These are phyloP conservation scores for Herpetotheres cachinnans DNA, from an alignment of 2,113 vertebrate genomes.

Conservation along the genomic window DNA sequence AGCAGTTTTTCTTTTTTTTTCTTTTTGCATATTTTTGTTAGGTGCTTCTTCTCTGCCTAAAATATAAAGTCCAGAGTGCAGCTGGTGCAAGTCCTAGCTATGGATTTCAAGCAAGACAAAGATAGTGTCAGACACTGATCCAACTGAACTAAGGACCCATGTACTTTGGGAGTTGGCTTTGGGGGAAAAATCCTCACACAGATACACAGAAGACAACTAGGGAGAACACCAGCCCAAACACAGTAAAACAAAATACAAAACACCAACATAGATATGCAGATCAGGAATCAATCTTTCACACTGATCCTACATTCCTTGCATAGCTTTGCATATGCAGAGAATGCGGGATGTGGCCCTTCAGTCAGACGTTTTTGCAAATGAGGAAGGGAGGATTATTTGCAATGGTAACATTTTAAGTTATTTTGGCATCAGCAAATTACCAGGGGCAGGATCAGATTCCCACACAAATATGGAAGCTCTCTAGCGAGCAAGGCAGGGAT, in stretches of 20 bases:
- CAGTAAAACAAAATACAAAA: constrained; percentile 44
- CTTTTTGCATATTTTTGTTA: constrained; percentile 68
- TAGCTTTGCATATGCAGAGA: constrained; percentile 31
- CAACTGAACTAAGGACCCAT: constrained; percentile 55
- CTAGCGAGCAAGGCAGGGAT: constrained; percentile 49
- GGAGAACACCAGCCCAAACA: constrained; percentile 42
- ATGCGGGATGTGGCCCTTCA: constrained; percentile 37
- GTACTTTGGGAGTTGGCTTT: constrained; percentile 57
- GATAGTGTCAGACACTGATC: constrained; percentile 41
- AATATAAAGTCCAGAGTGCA: constrained; percentile 65
- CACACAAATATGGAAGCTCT: constrained; percentile 56
- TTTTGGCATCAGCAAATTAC: constrained; percentile 65
- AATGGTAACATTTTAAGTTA: constrained; percentile 37
- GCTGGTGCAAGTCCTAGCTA: constrained; percentile 47
- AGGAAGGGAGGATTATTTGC: constrained; percentile 47
- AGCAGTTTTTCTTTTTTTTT: constrained; percentile 7
- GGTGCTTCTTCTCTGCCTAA: constrained; percentile 66
- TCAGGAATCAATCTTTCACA: constrained; percentile 50
- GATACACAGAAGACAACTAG: constrained; percentile 35
- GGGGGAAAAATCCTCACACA: constrained; percentile 25
- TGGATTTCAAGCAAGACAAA: constrained; percentile 51
- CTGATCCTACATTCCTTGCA: constrained; percentile 49
- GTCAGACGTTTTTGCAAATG: constrained; percentile 5
- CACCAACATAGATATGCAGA: constrained; percentile 45
- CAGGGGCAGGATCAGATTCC: constrained; percentile 43